Percentiles rank a stretch among this genome's conserved stretches.
Evolutionary conservation across 2,888 invertebrate species (phyloP).

Genomic region (Euproctis similis): DNA sequence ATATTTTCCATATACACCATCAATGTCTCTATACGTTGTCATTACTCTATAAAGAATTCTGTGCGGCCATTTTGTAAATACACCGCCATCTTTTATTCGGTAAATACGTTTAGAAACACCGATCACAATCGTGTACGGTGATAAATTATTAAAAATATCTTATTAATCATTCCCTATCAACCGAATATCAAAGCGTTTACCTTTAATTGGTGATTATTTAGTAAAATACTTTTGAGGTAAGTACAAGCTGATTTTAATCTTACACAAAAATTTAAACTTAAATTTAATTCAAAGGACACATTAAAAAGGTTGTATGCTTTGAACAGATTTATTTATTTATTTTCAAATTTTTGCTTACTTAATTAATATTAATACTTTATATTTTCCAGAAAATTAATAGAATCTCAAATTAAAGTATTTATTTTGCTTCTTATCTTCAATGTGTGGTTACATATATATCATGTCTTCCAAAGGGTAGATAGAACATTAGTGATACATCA

Average conservation of each 20-base stretch:
- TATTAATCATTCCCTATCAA: conserved; percentile 58
- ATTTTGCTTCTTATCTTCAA: too few species aligned
- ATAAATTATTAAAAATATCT: conserved; percentile 65
- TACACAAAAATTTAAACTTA: conserved; percentile 19
- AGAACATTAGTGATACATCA: too few species aligned
- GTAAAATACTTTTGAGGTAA: conserved; percentile 31
- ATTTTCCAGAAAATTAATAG: neutral
- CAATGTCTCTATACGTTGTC: conserved; percentile 15
- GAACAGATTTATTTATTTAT: conserved; percentile 1
- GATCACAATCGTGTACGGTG: conserved; percentile 55
- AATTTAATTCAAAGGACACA: conserved; percentile 20
- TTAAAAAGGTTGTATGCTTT: conserved; percentile 8
- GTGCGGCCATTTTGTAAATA: conserved; percentile 50
- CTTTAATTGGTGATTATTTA: conserved; percentile 60
- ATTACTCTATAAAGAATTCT: conserved; percentile 40
- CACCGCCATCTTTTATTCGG: conserved; percentile 43
- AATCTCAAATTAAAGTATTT: too few species aligned
- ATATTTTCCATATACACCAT: too few species aligned
- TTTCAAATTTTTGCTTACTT: conserved; percentile 1
- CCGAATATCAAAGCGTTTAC: conserved; percentile 50
- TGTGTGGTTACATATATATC: too few species aligned
- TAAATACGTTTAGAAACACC: conserved; percentile 34
- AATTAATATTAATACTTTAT: neutral
- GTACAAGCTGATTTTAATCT: conserved; percentile 34
- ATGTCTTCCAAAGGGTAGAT: too few species aligned